These are phyloP conservation scores for Notarius quadriscutis DNA, from an alignment of 2,113 vertebrate genomes.

Conservation along the genomic window DNA sequence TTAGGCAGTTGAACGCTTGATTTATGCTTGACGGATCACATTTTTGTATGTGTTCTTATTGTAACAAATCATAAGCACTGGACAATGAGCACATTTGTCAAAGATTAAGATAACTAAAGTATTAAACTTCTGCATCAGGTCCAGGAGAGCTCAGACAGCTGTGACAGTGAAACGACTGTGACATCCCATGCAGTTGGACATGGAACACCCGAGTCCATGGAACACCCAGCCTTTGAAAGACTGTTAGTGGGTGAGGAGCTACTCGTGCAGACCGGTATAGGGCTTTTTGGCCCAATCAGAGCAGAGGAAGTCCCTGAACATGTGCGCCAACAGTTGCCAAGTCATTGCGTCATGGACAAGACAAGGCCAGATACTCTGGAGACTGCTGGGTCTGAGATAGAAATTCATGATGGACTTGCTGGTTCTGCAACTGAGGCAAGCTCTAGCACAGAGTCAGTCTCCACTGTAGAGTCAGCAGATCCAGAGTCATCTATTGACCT, in stretches of 20 bases:
- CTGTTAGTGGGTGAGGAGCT: constrained; percentile 63
- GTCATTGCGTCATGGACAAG: not conserved
- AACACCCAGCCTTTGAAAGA: constrained; percentile 74
- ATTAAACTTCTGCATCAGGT: constrained; percentile 68
- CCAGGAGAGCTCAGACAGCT: constrained; percentile 93
- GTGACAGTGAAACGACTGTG: constrained; percentile 94
- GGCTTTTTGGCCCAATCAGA: constrained; percentile 58
- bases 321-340: constrained; percentile 76
- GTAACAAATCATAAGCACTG: not conserved
- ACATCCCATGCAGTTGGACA: constrained; percentile 82
- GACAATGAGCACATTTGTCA: not conserved
- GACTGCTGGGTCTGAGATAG: constrained; percentile 8
- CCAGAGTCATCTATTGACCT: not conserved
- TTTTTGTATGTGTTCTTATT: not conserved
- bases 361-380: not conserved
- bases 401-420: not conserved
- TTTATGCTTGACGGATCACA: not conserved
- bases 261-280: constrained; percentile 30
- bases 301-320: constrained; percentile 72
- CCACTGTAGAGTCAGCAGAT: not conserved
- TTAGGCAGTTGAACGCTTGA: not conserved
- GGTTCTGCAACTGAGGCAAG: not conserved
- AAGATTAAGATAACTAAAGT: not conserved
- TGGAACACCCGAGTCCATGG: constrained; percentile 69
- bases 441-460: constrained; percentile 12